Percentiles rank a stretch among this genome's conserved stretches.
Evolutionary conservation across 2,888 invertebrate species (phyloP).

Genomic region (Lycocerus yunnanus): DNA sequence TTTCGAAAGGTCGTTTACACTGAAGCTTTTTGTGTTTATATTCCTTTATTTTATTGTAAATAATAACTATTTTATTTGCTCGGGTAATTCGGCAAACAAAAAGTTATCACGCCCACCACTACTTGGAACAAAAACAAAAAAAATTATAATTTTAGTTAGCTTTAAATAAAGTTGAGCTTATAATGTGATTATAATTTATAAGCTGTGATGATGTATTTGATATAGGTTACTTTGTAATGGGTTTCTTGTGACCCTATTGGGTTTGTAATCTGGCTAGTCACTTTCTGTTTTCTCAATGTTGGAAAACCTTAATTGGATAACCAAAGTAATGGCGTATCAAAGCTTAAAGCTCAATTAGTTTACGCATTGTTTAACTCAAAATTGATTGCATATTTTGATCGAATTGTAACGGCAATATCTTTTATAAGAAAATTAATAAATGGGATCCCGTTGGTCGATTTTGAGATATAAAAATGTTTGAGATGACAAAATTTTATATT

Average conservation of each 20-base stretch:
- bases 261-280: background rate
- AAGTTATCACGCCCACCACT: background rate
- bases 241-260: background rate
- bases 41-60: background rate
- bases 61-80: background rate
- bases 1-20: background rate
- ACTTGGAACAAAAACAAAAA: background rate
- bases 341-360: background rate
- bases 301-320: conserved; percentile 1
- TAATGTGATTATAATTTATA: background rate
- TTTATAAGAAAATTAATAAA: background rate
- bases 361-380: background rate
- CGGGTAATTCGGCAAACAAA: background rate
- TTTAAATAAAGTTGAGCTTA: background rate
- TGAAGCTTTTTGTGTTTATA: background rate
- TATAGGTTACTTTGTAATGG: background rate
- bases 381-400: background rate
- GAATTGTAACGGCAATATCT: background rate
- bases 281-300: conserved; percentile 1
- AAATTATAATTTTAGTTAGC: background rate
- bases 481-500: background rate
- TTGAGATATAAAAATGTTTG: background rate
- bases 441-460: background rate
- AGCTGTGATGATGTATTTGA: background rate
- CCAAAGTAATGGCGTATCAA: background rate